A percentile compares a stretch with the other conserved stretches of the same genome.
Evolutionary conservation across 1,140 invertebrate genomes (phyloP).

Genomic region (Pseudomyrmex cubaensis): DNA sequence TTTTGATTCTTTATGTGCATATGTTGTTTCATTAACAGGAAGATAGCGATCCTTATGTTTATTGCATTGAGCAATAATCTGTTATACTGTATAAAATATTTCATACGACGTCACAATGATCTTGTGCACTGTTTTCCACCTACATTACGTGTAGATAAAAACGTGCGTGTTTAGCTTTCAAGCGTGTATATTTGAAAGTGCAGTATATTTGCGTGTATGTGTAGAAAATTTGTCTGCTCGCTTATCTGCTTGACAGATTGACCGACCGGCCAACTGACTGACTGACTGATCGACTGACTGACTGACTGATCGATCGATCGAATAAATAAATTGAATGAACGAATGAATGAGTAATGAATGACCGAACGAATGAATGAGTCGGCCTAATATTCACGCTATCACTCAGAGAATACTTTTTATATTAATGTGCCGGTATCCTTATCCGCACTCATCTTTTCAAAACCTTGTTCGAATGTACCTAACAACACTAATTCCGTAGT

Average conservation of each 20-base stretch:
- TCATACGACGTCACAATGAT: conserved; percentile 27
- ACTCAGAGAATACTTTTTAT: conserved; percentile 85
- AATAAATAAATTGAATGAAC: background rate
- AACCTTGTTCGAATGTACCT: conserved; percentile 64
- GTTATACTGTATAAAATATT: conserved; percentile 40
- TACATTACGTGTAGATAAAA: conserved; percentile 21
- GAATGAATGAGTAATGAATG: conserved; percentile 58
- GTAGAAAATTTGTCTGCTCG: conserved; percentile 56
- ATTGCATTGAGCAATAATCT: conserved; percentile 33
- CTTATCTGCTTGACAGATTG: conserved; percentile 16
- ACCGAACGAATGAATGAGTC: conserved; percentile 77
- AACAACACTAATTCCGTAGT: conserved; percentile 68
- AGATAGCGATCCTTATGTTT: conserved; percentile 29
- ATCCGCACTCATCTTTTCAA: conserved; percentile 65
- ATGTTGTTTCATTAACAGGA: conserved; percentile 35
- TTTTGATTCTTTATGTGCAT: background rate
- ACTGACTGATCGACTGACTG: conserved; percentile 44
- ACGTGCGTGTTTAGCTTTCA: conserved; percentile 45
- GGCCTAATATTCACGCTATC: conserved; percentile 84
- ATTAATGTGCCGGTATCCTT: conserved; percentile 82
- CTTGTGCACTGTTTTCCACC: conserved; percentile 37
- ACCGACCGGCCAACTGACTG: conserved; percentile 51
- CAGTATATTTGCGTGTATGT: conserved; percentile 64
- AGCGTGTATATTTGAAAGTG: conserved; percentile 74
- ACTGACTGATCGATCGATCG: conserved; percentile 11